phyloP scores from a whole-genome alignment of 1,140 invertebrate species.

The Phymorhynchus buccinoides region DNA sequence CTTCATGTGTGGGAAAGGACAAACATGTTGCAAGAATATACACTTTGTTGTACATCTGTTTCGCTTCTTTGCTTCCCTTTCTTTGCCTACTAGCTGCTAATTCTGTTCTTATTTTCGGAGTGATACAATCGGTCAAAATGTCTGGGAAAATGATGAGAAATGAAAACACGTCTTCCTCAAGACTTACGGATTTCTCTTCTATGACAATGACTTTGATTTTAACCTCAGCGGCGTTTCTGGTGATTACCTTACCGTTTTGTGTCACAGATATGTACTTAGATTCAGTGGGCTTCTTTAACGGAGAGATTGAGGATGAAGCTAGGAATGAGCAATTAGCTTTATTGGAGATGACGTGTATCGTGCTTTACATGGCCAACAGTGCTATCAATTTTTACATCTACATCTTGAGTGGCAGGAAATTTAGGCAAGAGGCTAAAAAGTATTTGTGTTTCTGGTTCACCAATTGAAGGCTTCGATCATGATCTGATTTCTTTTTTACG shows the following conservation, averaged over 20 bases:
- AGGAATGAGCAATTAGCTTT: background rate
- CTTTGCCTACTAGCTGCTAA: background rate
- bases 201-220: constrained; percentile 20
- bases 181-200: no score
- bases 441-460: background rate
- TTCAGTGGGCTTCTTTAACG: background rate
- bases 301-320: background rate
- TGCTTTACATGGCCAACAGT: constrained; percentile 36
- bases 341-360: constrained; percentile 10
- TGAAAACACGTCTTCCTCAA: background rate
- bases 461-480: no score
- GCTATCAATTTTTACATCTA: constrained; percentile 44
- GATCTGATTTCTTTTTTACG: no score
- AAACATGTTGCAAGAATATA: background rate
- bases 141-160: background rate
- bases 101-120: background rate
- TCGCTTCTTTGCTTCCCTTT: background rate
- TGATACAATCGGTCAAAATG: background rate
- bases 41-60: background rate
- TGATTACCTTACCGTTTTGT: constrained; percentile 30
- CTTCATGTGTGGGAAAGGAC: background rate
- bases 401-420: background rate
- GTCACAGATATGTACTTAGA: constrained; percentile 31
- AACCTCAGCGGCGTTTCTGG: background rate
- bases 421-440: background rate